Percentiles rank a stretch among this genome's conserved stretches.
These are phyloP conservation scores for Mionectes macconnelli DNA, from an alignment of 2,113 vertebrate genomes.

Conservation along the genomic window DNA sequence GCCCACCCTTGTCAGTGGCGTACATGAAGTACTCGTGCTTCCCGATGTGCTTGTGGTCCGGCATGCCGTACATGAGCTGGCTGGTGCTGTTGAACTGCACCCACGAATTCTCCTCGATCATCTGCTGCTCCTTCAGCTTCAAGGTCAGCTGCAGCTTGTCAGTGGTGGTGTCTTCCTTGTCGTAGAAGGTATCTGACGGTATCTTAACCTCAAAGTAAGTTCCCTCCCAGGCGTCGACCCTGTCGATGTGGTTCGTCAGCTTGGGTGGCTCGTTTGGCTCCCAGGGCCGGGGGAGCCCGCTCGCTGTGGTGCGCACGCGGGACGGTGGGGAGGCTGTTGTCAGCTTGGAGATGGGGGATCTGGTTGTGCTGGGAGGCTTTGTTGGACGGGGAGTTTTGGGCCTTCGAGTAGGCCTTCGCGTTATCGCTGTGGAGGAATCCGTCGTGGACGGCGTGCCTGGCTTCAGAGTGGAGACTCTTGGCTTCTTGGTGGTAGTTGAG, in stretches of 20 bases:
- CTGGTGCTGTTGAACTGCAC: conserved; percentile 96
- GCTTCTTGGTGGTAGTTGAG: conserved; percentile 85
- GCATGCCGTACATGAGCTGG: conserved; percentile 93
- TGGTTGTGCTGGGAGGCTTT: conserved; percentile 72
- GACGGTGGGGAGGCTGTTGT: conserved; percentile 82
- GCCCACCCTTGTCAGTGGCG: conserved; percentile 90
- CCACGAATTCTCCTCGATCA: conserved; percentile 86
- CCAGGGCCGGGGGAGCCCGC: conserved; percentile 68
- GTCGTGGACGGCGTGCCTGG: conserved; percentile 75
- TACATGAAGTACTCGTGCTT: conserved; percentile 94
- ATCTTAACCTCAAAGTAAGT: conserved; percentile 97
- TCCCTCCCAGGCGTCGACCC: conserved; percentile 91
- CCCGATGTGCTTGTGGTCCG: conserved; percentile 82
- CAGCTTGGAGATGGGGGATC: conserved; percentile 79
- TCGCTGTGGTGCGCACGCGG: conserved; percentile 76
- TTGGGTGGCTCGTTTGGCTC: conserved; percentile 82
- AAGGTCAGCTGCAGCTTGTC: conserved; percentile 91
- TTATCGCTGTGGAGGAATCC: conserved; percentile 76
- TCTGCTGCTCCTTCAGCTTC: conserved; percentile 85
- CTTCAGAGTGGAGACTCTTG: conserved; percentile 77
- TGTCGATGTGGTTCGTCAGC: conserved; percentile 89
- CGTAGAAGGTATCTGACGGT: conserved; percentile 90
- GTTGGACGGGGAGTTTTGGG: conserved; percentile 76
- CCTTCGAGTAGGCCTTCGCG: conserved; percentile 82
- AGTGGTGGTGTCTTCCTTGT: conserved; percentile 90